Percentiles rank a stretch among this genome's conserved stretches.
Conservation (phyloP, 2,888 invertebrate species). For the Merodon equestris region DNA sequence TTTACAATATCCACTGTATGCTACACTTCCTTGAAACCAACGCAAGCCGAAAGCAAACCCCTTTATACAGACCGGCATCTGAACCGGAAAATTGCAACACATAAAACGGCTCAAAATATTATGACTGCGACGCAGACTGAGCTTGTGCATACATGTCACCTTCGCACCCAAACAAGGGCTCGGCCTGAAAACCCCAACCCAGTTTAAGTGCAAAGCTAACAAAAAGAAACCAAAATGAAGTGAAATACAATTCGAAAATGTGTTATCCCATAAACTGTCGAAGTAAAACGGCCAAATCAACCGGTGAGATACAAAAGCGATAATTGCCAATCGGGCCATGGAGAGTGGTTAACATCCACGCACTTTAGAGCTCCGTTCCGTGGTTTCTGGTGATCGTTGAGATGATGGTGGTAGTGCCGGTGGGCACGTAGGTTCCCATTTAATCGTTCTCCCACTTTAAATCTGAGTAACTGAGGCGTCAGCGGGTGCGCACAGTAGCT, state of each 20-base stretch:
- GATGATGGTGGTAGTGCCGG: too few species aligned
- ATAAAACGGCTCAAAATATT: conserved; percentile 53
- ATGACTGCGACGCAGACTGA: conserved; percentile 24
- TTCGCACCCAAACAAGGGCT: conserved; percentile 53
- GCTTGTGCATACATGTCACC: conserved; percentile 12
- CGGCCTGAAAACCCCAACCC: conserved; percentile 45
- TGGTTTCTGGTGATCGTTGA: conserved; percentile 52
- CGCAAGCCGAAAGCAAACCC: neutral
- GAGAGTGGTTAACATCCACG: conserved; percentile 55
- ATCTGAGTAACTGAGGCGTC: conserved; percentile 48
- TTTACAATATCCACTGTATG: conserved; percentile 18
- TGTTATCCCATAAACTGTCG: conserved; percentile 35
- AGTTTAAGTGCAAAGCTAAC: conserved; percentile 19
- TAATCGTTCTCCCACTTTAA: conserved; percentile 49
- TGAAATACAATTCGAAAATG: conserved; percentile 21
- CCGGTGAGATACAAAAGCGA: conserved; percentile 29
- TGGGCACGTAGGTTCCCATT: conserved; percentile 43
- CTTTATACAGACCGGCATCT: neutral
- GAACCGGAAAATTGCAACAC: conserved; percentile 33
- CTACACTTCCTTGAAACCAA: neutral
- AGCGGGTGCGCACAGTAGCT: conserved; percentile 42
- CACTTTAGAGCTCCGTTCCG: conserved; percentile 42
- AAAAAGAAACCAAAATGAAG: too few species aligned
- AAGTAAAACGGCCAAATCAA: conserved; percentile 23
- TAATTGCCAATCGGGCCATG: conserved; percentile 47